phyloP scores from a whole-genome alignment of 2,113 vertebrate genomes.

The Tylochromis polylepis region DNA sequence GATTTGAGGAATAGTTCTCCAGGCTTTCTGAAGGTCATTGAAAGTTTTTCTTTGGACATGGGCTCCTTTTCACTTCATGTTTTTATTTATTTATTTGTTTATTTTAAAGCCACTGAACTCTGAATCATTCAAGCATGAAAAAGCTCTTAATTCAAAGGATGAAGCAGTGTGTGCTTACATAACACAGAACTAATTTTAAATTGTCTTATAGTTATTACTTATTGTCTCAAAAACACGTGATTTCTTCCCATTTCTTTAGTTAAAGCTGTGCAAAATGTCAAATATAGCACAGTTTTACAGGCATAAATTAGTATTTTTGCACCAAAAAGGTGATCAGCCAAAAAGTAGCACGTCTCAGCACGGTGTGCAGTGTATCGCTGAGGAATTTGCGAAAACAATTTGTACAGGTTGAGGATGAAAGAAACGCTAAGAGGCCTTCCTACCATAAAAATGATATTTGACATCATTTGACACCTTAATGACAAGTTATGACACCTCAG shows the following conservation, averaged over 20 bases:
- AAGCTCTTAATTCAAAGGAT: no score
- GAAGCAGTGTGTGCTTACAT: background rate
- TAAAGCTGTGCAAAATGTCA: background rate
- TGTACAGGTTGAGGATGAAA: rapidly evolving
- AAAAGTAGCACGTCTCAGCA: rapidly evolving
- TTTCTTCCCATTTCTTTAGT: background rate
- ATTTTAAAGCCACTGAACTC: background rate
- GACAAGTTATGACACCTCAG: background rate
- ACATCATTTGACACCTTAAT: rapidly evolving
- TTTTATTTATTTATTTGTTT: background rate
- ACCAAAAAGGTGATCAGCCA: background rate
- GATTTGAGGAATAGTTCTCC: background rate
- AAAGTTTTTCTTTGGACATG: background rate
- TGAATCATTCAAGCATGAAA: background rate
- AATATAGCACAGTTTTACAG: background rate
- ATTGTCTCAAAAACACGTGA: background rate
- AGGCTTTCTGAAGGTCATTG: background rate
- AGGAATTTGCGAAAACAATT: background rate
- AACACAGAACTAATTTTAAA: background rate
- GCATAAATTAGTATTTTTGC: background rate
- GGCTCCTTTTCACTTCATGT: background rate
- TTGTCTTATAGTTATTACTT: no score
- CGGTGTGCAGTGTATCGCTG: background rate
- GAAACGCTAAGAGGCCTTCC: background rate
- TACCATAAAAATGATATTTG: background rate